phyloP scores from a whole-genome alignment of 2,113 vertebrate species.

The Brachypteracias leptosomus region DNA sequence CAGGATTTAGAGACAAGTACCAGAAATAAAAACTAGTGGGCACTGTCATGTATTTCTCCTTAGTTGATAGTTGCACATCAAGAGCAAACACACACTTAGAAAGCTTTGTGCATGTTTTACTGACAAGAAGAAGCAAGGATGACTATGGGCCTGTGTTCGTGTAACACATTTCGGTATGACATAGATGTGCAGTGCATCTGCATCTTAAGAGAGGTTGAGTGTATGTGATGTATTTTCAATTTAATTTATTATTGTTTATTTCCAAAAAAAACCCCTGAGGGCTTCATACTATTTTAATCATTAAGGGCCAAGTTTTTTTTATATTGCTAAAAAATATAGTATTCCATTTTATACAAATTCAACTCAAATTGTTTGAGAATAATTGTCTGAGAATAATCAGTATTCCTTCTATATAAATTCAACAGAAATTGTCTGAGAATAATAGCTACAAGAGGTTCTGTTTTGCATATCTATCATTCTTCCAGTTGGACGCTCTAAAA shows the following conservation, averaged over 20 bases:
- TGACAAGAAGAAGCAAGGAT: background rate
- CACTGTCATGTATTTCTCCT: background rate
- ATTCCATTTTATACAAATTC: background rate
- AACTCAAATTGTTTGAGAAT: background rate
- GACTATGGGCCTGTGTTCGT: background rate
- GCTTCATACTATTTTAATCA: background rate
- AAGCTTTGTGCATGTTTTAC: background rate
- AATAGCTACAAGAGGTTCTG: constrained; percentile 29
- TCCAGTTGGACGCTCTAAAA: constrained; percentile 36
- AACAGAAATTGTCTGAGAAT: constrained; percentile 45
- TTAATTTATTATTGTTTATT: background rate
- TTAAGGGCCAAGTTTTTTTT: background rate
- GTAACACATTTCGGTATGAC: background rate
- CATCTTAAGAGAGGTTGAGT: background rate
- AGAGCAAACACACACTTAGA: background rate
- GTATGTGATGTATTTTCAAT: background rate
- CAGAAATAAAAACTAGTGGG: background rate
- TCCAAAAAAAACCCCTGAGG: background rate
- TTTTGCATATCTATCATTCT: constrained; percentile 56
- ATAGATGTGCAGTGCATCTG: background rate
- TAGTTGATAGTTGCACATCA: background rate
- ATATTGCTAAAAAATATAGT: background rate
- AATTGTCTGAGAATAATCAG: constrained; percentile 19
- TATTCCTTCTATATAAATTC: constrained; percentile 38
- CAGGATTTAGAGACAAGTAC: background rate